These are phyloP conservation scores for Euzetes globulus DNA, from an alignment of 2,888 invertebrate species.

Conservation along the genomic window DNA sequence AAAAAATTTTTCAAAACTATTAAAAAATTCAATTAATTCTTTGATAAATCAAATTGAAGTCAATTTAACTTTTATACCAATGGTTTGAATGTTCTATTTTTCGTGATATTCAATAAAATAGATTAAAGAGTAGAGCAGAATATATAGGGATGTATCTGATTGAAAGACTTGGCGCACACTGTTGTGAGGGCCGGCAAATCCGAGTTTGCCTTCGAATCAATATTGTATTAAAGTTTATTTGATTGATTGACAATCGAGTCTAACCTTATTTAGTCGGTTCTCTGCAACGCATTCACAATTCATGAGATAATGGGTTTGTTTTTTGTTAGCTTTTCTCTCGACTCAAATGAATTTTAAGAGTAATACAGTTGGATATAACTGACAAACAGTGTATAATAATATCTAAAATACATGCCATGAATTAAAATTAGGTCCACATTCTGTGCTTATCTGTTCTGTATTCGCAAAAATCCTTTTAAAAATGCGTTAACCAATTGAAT, in stretches of 20 bases:
- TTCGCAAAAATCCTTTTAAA: neutral
- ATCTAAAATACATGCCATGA: slow-evolving; percentile 7
- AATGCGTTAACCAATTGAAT: slow-evolving; percentile 22
- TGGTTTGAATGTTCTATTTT: neutral
- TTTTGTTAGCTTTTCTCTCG: slow-evolving; percentile 5
- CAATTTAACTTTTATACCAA: neutral
- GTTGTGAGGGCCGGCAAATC: no score
- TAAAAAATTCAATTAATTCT: neutral
- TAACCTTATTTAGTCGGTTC: slow-evolving; percentile 7
- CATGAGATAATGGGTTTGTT: slow-evolving; percentile 18
- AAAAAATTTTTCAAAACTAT: neutral
- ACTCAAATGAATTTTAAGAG: neutral
- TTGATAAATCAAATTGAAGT: neutral
- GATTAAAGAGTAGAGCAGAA: neutral
- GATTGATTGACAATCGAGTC: slow-evolving; percentile 24
- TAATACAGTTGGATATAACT: neutral
- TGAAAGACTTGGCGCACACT: neutral
- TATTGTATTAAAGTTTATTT: slow-evolving; percentile 23
- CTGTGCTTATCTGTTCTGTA: neutral
- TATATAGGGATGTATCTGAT: neutral
- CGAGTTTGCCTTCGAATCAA: neutral
- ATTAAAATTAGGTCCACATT: neutral
- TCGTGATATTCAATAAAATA: neutral
- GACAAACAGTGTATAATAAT: neutral
- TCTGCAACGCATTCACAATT: slow-evolving; percentile 7